Evolutionary conservation across 2,113 vertebrate species (phyloP).

Genomic region (Mustelus asterias): DNA sequence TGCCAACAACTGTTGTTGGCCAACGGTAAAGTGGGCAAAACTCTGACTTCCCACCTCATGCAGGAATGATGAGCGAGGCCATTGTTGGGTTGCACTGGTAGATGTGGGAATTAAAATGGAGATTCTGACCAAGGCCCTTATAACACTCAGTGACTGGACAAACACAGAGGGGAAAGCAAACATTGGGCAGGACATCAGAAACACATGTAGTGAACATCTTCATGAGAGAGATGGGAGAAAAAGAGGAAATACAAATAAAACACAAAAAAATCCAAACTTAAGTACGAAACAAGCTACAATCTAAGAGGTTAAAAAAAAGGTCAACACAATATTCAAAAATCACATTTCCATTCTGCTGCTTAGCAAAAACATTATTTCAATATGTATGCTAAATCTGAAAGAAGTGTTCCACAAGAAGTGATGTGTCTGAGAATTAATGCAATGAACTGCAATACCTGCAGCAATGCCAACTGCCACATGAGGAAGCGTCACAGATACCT

Average conservation of each 20-base stretch:
- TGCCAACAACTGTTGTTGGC: neutral
- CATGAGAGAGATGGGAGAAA: neutral
- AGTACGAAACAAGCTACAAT: neutral
- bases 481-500: conserved; percentile 44
- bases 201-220: neutral
- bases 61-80: neutral
- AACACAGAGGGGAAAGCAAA: neutral
- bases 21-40: neutral
- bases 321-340: neutral
- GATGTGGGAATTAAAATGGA: neutral
- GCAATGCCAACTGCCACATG: conserved; percentile 41
- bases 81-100: neutral
- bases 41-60: neutral
- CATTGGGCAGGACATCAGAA: neutral
- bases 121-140: neutral
- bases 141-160: neutral
- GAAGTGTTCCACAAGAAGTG: neutral
- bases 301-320: neutral
- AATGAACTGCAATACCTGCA: neutral
- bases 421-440: neutral
- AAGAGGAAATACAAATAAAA: neutral
- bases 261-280: neutral
- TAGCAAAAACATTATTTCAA: neutral
- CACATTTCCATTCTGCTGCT: neutral
- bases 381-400: neutral